A percentile compares a stretch with the other conserved stretches of the same genome.
Evolutionary conservation across 2,888 invertebrate species (phyloP).

Genomic region (Lithophane semibrunnea): DNA sequence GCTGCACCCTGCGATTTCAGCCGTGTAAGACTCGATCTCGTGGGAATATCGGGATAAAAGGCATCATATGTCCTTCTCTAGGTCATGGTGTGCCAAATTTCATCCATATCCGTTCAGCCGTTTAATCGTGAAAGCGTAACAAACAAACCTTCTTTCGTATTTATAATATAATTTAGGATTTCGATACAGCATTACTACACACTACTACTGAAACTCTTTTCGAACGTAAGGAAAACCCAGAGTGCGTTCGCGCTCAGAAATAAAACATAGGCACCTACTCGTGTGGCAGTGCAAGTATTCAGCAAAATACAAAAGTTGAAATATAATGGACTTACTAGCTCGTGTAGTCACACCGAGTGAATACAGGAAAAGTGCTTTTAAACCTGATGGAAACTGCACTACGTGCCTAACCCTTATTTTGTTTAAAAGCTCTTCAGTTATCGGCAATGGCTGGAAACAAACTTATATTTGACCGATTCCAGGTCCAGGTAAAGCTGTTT

Average conservation of each 20-base stretch:
- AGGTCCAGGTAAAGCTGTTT: not conserved
- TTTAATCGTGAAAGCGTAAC: no score
- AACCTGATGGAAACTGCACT: conserved; percentile 53
- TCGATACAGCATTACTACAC: not conserved
- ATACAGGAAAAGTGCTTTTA: conserved; percentile 62
- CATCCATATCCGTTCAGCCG: no score
- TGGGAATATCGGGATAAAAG: no score
- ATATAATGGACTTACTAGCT: conserved; percentile 47
- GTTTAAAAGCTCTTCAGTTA: conserved; percentile 28
- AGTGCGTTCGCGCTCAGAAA: not conserved
- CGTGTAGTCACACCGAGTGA: conserved; percentile 53
- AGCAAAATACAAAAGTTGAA: conserved; percentile 39
- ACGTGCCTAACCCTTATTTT: conserved; percentile 19
- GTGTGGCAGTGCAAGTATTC: not conserved
- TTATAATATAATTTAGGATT: no score
- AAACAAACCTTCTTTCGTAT: no score
- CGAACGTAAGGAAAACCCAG: not conserved
- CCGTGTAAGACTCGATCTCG: no score
- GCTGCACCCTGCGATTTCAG: no score
- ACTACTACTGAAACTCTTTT: not conserved
- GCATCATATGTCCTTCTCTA: no score
- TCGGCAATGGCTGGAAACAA: not conserved
- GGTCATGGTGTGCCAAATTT: no score
- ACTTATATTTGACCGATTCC: conserved; percentile 12
- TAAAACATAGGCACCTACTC: not conserved